phyloP scores from a whole-genome alignment of 2,888 invertebrate species.

The Griposia aprilina region DNA sequence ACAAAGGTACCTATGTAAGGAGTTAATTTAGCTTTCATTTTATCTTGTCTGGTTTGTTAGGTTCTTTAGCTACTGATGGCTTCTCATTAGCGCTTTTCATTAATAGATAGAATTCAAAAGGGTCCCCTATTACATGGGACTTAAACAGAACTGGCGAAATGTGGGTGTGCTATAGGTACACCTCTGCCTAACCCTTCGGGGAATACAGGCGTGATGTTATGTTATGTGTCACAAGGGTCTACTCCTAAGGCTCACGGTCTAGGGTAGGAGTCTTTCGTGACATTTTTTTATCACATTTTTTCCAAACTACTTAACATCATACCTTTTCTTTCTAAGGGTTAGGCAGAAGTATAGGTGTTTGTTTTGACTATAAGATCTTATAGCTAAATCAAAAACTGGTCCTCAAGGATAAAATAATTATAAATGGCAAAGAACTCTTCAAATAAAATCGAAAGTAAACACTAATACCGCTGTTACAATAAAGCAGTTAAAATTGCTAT shows the following conservation, averaged over 20 bases:
- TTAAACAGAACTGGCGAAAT: too few relatives aligned
- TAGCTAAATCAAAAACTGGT: too few relatives aligned
- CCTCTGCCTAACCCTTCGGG: too few relatives aligned
- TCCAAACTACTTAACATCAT: neutral
- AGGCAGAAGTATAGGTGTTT: neutral
- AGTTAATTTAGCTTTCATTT: constrained; percentile 38
- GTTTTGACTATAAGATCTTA: neutral
- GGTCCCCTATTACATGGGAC: too few relatives aligned
- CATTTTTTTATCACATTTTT: neutral
- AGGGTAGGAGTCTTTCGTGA: neutral
- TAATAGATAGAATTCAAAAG: neutral
- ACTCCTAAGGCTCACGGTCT: too few relatives aligned
- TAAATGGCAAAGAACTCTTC: neutral
- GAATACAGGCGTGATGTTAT: too few relatives aligned
- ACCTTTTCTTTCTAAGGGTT: fast-evolving
- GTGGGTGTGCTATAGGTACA: too few relatives aligned
- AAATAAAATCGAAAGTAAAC: constrained; percentile 63
- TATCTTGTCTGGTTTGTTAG: constrained; percentile 13
- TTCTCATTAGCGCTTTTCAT: constrained; percentile 11
- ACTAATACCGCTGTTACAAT: constrained; percentile 38
- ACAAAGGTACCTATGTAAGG: constrained; percentile 12
- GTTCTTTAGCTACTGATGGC: neutral
- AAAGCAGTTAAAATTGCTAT: constrained; percentile 55
- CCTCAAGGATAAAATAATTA: neutral
- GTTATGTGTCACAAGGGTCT: neutral